Evolutionary conservation across 53 echinoderm and acorn worm genomes (phyloP).

Genomic region (Glandiceps talaboti): DNA sequence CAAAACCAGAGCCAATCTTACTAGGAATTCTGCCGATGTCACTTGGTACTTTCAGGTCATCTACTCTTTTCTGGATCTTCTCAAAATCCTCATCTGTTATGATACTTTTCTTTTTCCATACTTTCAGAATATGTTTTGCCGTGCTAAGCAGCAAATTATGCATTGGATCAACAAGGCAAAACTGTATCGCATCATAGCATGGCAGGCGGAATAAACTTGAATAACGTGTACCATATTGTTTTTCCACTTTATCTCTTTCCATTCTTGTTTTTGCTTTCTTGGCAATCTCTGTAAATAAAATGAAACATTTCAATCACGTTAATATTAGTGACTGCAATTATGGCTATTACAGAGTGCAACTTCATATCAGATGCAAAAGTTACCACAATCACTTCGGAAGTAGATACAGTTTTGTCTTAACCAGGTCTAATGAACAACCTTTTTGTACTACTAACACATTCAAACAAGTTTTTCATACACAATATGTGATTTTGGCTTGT

Average conservation of each 20-base stretch:
- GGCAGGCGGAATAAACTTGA: neutral
- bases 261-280: neutral
- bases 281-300: too few relatives aligned
- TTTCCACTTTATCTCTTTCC: neutral
- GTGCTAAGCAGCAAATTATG: neutral
- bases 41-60: neutral
- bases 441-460: too few relatives aligned
- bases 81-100: neutral
- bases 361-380: too few relatives aligned
- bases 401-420: too few relatives aligned
- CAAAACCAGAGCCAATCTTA: neutral
- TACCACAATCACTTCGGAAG: too few relatives aligned
- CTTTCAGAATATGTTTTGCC: neutral
- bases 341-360: too few relatives aligned
- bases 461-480: too few relatives aligned
- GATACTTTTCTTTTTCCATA: neutral
- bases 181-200: neutral
- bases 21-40: neutral
- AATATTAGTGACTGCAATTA: too few relatives aligned
- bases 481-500: too few relatives aligned
- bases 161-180: neutral
- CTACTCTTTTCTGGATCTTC: neutral
- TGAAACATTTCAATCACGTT: too few relatives aligned
- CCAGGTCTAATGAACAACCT: too few relatives aligned
- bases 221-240: neutral